phyloP scores from a whole-genome alignment of 1,140 invertebrate genomes.

The Drosophila bipectinata region DNA sequence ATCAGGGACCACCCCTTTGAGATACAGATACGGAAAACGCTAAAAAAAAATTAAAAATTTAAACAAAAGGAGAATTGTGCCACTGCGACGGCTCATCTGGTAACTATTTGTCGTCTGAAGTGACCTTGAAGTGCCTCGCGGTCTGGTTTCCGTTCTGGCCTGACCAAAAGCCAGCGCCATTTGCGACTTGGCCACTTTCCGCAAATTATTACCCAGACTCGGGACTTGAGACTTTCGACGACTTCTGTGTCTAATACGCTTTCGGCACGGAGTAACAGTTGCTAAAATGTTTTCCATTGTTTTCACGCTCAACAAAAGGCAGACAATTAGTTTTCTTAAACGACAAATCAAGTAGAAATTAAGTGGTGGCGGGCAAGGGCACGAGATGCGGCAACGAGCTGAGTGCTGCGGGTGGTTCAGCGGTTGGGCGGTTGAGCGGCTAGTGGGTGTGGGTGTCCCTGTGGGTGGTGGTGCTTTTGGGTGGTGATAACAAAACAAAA shows the following conservation, averaged over 20 bases:
- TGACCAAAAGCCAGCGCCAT: conserved; percentile 43
- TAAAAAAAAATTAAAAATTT: neutral
- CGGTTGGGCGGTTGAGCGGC: neutral
- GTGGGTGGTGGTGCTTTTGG: conserved; percentile 9
- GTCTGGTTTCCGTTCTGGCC: conserved; percentile 1
- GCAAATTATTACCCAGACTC: conserved; percentile 24
- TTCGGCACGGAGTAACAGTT: conserved; percentile 76
- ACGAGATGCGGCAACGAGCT: conserved; percentile 39
- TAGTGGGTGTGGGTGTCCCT: neutral
- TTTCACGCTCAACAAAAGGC: conserved; percentile 82
- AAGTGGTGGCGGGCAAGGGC: conserved; percentile 69
- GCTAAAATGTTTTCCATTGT: conserved; percentile 82
- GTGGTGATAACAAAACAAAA: conserved; percentile 78
- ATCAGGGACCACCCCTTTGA: conserved; percentile 21
- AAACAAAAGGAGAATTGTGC: neutral
- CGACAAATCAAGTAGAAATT: conserved; percentile 83
- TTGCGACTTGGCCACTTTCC: conserved; percentile 48
- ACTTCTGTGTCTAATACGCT: conserved; percentile 71
- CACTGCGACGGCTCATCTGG: neutral
- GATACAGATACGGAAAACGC: conserved; percentile 1
- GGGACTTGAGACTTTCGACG: conserved; percentile 27
- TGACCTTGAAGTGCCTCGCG: conserved; percentile 43
- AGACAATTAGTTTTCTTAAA: conserved; percentile 83
- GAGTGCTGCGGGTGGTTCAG: conserved; percentile 20
- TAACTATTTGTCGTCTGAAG: conserved; percentile 9